Evolutionary conservation across 2,113 vertebrate species (phyloP).

Genomic region (Nycticorax nycticorax): DNA sequence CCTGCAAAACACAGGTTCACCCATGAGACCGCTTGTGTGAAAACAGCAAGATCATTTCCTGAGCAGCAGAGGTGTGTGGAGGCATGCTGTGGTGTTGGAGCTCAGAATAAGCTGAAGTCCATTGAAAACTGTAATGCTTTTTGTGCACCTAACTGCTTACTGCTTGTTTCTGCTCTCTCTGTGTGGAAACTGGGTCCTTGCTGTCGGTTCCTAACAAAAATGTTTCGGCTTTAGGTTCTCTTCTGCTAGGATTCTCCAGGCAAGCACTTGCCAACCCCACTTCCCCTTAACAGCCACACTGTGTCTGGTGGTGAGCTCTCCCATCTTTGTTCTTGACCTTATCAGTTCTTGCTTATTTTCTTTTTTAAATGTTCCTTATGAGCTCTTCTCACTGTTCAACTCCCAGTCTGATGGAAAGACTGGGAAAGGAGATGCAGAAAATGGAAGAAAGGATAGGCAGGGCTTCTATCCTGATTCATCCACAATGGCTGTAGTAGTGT

Average conservation of each 20-base stretch:
- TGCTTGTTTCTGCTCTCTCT: neutral
- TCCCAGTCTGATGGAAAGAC: neutral
- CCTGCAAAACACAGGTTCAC: neutral
- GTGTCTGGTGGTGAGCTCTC: neutral
- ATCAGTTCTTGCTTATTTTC: neutral
- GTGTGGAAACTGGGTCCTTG: neutral
- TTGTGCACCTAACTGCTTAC: neutral
- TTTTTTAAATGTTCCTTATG: neutral
- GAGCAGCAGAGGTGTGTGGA: neutral
- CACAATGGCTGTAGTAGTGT: neutral
- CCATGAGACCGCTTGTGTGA: neutral
- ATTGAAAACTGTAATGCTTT: rapidly evolving
- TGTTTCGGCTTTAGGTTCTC: neutral
- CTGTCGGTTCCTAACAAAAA: neutral
- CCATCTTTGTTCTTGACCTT: neutral
- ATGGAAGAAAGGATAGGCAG: neutral
- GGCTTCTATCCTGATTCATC: neutral
- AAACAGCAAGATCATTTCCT: neutral
- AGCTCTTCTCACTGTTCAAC: neutral
- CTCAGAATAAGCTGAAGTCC: neutral
- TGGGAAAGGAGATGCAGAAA: neutral
- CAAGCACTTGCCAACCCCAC: neutral
- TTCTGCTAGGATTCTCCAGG: neutral
- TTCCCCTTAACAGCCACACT: neutral
- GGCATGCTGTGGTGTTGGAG: neutral